These are phyloP conservation scores for Euclidia mi DNA, from an alignment of 2,888 invertebrate genomes.

Conservation along the genomic window DNA sequence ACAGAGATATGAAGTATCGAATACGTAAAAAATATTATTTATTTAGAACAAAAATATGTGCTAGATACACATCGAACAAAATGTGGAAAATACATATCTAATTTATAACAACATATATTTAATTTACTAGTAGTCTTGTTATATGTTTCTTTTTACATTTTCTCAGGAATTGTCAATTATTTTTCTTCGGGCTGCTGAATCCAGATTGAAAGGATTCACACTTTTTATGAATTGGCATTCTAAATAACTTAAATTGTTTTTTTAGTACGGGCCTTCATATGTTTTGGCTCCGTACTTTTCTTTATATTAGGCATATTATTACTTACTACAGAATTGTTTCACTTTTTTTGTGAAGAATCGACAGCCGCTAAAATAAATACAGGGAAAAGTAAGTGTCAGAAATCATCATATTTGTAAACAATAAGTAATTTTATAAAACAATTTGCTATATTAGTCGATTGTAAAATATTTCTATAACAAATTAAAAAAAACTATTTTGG, in stretches of 20 bases:
- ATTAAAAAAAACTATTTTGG: no score
- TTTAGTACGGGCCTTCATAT: conserved; percentile 81
- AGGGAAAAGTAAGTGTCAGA: no score
- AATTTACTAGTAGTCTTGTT: conserved; percentile 43
- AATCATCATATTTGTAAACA: no score
- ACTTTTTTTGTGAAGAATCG: no score
- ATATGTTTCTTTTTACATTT: conserved; percentile 29
- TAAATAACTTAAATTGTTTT: conserved; percentile 35
- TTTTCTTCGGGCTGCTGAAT: conserved; percentile 32
- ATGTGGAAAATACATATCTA: conserved; percentile 22
- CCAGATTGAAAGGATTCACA: conserved; percentile 23
- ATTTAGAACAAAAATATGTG: no score
- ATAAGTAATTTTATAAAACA: no score
- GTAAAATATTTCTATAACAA: no score
- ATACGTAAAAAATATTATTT: no score
- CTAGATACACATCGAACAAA: no score
- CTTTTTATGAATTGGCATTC: conserved; percentile 35
- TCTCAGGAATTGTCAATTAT: conserved; percentile 38
- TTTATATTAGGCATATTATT: conserved; percentile 31
- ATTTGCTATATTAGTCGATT: no score
- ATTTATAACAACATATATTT: conserved; percentile 11
- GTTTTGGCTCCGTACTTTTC: conserved; percentile 76
- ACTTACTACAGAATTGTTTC: background rate
- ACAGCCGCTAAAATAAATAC: no score
- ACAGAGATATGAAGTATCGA: no score